Conservation (phyloP, 2,888 invertebrate genomes). For the Lissonota sp. region DNA sequence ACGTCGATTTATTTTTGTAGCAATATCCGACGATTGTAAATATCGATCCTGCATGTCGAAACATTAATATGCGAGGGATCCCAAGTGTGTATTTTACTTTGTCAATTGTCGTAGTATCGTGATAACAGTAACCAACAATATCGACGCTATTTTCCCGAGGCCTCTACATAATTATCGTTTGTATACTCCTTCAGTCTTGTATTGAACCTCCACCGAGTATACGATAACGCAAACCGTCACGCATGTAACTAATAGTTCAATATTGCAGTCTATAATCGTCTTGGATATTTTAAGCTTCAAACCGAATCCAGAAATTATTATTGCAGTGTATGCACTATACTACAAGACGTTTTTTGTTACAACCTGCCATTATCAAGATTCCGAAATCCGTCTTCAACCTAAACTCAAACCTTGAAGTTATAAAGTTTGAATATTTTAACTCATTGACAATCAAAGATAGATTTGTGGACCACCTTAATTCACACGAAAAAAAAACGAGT, state of each 20-base stretch:
- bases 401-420: no score
- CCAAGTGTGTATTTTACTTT: constrained; percentile 1
- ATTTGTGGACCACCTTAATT: no score
- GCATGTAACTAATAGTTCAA: constrained; percentile 31
- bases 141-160: background rate
- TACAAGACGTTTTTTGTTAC: no score
- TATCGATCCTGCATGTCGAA: background rate
- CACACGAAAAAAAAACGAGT: no score
- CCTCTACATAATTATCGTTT: constrained; percentile 40
- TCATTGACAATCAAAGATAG: no score
- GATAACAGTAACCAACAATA: constrained; percentile 3
- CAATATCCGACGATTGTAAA: background rate
- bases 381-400: no score
- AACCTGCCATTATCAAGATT: no score
- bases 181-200: background rate
- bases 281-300: background rate
- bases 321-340: no score
- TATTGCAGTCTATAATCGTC: constrained; percentile 43
- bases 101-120: background rate
- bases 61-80: background rate
- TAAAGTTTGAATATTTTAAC: no score
- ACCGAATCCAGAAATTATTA: no score
- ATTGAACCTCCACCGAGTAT: constrained; percentile 25
- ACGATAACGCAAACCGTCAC: constrained; percentile 38
- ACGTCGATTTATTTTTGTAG: background rate